Evolutionary conservation across 2,113 vertebrate species (phyloP).

Genomic region (Formicarius rufipectus): DNA sequence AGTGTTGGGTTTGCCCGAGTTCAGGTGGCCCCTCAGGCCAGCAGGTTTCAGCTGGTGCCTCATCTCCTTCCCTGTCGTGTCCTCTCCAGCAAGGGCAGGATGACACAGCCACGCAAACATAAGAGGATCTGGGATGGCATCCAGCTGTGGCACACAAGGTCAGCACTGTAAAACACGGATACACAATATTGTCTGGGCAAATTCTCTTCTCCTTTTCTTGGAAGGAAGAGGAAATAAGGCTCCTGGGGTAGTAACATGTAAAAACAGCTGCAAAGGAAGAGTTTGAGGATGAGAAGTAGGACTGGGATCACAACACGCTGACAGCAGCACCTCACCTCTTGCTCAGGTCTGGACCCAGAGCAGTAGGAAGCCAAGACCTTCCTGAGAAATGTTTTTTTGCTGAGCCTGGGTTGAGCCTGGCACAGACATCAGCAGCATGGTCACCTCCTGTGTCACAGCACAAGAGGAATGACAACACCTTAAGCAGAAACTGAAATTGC

Average conservation of each 20-base stretch:
- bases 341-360: not conserved
- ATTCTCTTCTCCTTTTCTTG: not conserved
- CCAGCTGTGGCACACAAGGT: not conserved
- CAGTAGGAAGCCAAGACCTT: not conserved
- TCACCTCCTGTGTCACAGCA: not conserved
- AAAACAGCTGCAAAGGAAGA: not conserved
- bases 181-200: fast-evolving
- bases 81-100: not conserved
- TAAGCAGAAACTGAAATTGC: not conserved
- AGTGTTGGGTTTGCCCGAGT: not conserved
- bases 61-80: fast-evolving
- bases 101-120: not conserved
- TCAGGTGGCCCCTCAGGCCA: not conserved
- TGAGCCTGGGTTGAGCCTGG: not conserved
- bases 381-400: not conserved
- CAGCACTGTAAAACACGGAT: not conserved
- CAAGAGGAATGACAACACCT: not conserved
- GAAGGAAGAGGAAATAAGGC: not conserved
- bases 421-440: not conserved
- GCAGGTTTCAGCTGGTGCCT: not conserved
- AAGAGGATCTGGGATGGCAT: not conserved
- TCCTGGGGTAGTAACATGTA: not conserved
- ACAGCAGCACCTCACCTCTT: not conserved
- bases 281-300: not conserved
- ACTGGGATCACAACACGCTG: not conserved